Conservation (phyloP, 2,888 invertebrate species). For the Muschampia plurimacula region DNA sequence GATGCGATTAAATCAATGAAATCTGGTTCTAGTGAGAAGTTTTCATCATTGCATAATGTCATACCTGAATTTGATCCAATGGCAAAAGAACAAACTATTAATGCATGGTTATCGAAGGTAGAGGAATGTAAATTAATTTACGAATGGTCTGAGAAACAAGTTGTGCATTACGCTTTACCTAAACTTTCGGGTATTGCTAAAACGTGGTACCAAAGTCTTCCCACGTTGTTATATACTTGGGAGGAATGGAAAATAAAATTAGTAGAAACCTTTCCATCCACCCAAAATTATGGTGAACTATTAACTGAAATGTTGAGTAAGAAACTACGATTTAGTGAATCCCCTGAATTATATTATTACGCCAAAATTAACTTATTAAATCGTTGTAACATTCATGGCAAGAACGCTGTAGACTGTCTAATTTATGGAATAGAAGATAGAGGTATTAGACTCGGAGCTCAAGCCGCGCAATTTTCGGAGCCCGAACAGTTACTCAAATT, state of each 20-base stretch:
- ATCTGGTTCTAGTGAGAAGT: no score
- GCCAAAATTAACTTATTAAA: conserved; percentile 41
- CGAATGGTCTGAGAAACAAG: conserved; percentile 36
- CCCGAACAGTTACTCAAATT: not conserved
- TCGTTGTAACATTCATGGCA: conserved; percentile 32
- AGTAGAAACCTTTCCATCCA: conserved; percentile 42
- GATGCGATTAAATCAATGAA: no score
- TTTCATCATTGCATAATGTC: not conserved
- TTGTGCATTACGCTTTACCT: conserved; percentile 34
- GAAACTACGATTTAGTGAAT: conserved; percentile 40
- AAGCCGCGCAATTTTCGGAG: not conserved
- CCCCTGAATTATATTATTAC: conserved; percentile 45
- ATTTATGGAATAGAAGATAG: not conserved
- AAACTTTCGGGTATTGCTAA: conserved; percentile 42
- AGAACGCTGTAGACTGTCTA: not conserved
- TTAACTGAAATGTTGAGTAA: conserved; percentile 43
- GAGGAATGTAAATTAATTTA: conserved; percentile 40
- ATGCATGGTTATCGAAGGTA: conserved; percentile 38
- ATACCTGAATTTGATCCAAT: conserved; percentile 41
- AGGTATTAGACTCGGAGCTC: not conserved
- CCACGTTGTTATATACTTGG: conserved; percentile 42
- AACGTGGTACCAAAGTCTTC: conserved; percentile 46
- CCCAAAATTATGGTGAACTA: conserved; percentile 43
- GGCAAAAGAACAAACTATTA: conserved; percentile 34
- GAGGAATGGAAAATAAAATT: conserved; percentile 45